phyloP scores from a whole-genome alignment of 2,797 vertebrate genomes.

The Eospalax fontanierii region DNA sequence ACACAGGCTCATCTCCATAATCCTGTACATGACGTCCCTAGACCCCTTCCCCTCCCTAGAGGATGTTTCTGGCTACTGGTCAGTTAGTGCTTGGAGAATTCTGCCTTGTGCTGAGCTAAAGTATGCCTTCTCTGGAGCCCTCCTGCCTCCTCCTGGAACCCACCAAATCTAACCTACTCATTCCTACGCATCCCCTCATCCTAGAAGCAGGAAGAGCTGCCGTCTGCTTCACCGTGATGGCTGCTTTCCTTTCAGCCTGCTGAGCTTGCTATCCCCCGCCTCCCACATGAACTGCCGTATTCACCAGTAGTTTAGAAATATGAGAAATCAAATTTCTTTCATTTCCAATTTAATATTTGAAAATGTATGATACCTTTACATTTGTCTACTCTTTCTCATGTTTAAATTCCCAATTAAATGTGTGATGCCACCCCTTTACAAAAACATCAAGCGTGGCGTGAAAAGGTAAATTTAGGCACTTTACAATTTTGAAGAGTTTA shows the following conservation, averaged over 20 bases:
- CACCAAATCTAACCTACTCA: background rate
- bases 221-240: background rate
- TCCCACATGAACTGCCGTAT: background rate
- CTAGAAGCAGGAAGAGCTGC: background rate
- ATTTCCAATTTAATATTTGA: slow-evolving; percentile 55
- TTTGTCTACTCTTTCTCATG: background rate
- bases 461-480: background rate
- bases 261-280: background rate
- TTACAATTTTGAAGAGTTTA: background rate
- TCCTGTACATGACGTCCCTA: background rate
- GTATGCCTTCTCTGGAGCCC: background rate
- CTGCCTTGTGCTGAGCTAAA: background rate
- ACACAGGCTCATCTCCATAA: background rate
- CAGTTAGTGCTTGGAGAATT: background rate
- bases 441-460: background rate
- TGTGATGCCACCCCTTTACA: slow-evolving; percentile 37
- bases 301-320: slow-evolving; percentile 34
- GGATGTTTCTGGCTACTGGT: background rate
- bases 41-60: background rate
- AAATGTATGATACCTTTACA: slow-evolving; percentile 21
- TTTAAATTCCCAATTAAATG: slow-evolving; percentile 53
- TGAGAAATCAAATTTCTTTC: slow-evolving; percentile 54
- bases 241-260: background rate
- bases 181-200: background rate
- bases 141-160: background rate